A percentile compares a stretch with the other conserved stretches of the same genome.
These are phyloP conservation scores for Temnothorax curvispinosus DNA, from an alignment of 1,140 invertebrate species.

Conservation along the genomic window DNA sequence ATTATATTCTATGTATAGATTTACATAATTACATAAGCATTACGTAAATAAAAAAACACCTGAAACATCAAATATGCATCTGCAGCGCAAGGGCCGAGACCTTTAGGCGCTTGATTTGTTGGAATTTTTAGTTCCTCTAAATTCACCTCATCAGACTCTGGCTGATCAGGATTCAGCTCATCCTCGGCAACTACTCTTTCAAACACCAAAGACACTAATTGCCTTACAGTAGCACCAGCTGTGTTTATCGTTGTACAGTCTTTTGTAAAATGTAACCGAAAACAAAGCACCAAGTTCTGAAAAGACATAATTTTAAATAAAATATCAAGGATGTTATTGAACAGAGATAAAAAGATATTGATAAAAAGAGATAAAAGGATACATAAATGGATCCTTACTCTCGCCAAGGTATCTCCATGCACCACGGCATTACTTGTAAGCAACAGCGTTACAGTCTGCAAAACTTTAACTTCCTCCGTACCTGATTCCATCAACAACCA, in stretches of 20 bases:
- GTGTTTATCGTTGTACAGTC: conserved; percentile 98
- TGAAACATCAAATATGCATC: conserved; percentile 99
- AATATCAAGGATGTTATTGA: not conserved
- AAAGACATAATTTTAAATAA: not conserved
- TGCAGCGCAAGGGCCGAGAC: conserved; percentile 94
- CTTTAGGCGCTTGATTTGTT: conserved; percentile 91
- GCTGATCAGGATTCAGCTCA: conserved; percentile 83
- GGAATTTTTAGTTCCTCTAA: conserved; percentile 93
- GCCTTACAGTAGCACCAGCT: conserved; percentile 98
- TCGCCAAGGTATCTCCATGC: conserved; percentile 96
- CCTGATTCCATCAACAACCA: conserved; percentile 97
- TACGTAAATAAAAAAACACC: conserved; percentile 84
- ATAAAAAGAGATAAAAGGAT: not conserved
- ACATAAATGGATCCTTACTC: conserved; percentile 86
- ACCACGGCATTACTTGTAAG: conserved; percentile 97
- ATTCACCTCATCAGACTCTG: conserved; percentile 87
- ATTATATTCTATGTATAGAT: not conserved
- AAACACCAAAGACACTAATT: conserved; percentile 98
- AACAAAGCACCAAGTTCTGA: conserved; percentile 97
- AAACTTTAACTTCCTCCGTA: conserved; percentile 97
- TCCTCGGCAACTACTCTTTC: conserved; percentile 95
- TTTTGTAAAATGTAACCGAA: conserved; percentile 97
- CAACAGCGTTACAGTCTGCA: conserved; percentile 97
- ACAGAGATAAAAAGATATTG: not conserved
- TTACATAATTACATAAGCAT: not conserved